These are phyloP conservation scores for Progne subis DNA, from an alignment of 2,113 vertebrate species.

Conservation along the genomic window DNA sequence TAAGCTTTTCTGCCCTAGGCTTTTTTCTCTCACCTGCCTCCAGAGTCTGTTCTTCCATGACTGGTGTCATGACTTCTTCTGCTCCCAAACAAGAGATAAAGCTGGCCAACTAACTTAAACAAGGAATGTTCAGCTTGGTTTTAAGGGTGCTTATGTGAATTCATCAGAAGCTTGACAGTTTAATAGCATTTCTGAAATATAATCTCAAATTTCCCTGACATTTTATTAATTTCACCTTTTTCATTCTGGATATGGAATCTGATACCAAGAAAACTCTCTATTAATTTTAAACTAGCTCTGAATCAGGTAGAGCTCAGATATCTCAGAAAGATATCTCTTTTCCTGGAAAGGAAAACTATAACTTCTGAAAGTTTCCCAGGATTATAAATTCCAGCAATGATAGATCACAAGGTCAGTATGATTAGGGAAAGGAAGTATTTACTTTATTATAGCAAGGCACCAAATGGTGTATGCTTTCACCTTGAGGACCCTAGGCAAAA, in stretches of 20 bases:
- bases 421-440: slow-evolving; percentile 53
- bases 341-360: slow-evolving; percentile 17
- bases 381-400: slow-evolving; percentile 15
- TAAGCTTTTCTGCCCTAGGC: not conserved
- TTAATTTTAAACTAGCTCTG: slow-evolving; percentile 13
- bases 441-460: slow-evolving; percentile 34
- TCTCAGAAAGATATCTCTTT: not conserved
- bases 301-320: not conserved
- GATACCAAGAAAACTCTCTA: not conserved
- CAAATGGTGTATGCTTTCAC: slow-evolving; percentile 57
- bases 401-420: slow-evolving; percentile 25
- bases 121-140: not conserved
- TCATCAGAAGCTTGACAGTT: not conserved
- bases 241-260: not conserved
- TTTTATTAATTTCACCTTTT: slow-evolving; percentile 21
- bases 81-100: not conserved
- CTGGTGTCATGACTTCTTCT: not conserved
- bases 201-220: not conserved
- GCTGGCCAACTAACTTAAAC: not conserved
- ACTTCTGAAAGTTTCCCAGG: slow-evolving; percentile 21
- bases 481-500: slow-evolving; percentile 64
- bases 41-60: not conserved
- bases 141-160: not conserved
- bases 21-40: not conserved
- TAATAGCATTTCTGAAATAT: not conserved